phyloP scores from a whole-genome alignment of 2,888 invertebrate species.

The Malacosoma neustria region DNA sequence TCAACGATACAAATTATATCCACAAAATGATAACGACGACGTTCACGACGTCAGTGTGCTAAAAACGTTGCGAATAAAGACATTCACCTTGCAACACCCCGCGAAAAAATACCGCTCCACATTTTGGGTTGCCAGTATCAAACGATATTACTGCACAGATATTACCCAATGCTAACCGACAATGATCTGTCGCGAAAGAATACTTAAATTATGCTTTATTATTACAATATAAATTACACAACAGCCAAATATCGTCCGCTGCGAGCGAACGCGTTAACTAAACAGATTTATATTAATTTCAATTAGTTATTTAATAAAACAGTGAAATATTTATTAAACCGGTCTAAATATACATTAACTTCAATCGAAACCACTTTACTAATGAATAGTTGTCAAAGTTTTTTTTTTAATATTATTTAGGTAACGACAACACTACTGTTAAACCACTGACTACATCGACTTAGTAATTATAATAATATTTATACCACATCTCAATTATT shows the following conservation, averaged over 20 bases:
- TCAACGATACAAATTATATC: too few relatives aligned
- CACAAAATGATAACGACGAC: too few relatives aligned
- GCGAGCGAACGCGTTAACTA: constrained; percentile 23
- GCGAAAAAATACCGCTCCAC: constrained; percentile 24
- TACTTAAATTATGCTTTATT: neutral
- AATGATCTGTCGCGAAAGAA: neutral
- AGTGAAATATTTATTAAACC: constrained; percentile 23
- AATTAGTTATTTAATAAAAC: constrained; percentile 17
- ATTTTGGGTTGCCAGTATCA: constrained; percentile 36
- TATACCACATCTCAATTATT: constrained; percentile 54
- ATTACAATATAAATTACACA: constrained; percentile 44
- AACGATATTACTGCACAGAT: constrained; percentile 54
- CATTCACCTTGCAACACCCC: constrained; percentile 60
- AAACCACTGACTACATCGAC: constrained; percentile 69
- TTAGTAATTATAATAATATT: constrained; percentile 60
- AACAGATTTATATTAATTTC: constrained; percentile 23
- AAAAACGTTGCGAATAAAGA: too few relatives aligned
- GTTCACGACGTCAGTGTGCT: too few relatives aligned
- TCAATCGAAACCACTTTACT: constrained; percentile 36
- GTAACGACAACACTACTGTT: constrained; percentile 67
- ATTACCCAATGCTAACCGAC: constrained; percentile 6
- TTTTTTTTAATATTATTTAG: constrained; percentile 35
- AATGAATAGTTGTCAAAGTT: constrained; percentile 42
- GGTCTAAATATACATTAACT: constrained; percentile 23
- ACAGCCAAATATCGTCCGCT: constrained; percentile 43